phyloP scores from a whole-genome alignment of 2,797 vertebrate species.

The Halcyon smyrnensis region DNA sequence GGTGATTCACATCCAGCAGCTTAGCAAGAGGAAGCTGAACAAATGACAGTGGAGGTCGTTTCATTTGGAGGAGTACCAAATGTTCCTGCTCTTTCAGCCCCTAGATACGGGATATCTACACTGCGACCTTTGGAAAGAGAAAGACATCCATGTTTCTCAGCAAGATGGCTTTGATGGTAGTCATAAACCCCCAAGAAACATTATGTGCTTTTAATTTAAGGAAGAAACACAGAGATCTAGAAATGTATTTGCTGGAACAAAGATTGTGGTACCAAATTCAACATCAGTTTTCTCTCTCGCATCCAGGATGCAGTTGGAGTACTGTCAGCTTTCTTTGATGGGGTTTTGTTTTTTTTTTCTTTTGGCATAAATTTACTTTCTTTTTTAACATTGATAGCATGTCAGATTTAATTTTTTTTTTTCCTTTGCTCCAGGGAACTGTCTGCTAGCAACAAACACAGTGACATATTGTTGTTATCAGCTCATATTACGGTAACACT shows the following conservation, averaged over 20 bases:
- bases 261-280: neutral
- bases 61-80: conserved; percentile 65
- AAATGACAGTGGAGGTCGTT: conserved; percentile 33
- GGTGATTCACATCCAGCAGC: conserved; percentile 54
- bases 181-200: conserved; percentile 21
- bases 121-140: conserved; percentile 48
- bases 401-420: neutral
- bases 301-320: neutral
- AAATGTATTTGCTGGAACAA: conserved; percentile 14
- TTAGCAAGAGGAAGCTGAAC: conserved; percentile 43
- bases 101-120: conserved; percentile 24
- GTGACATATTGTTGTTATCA: conserved; percentile 17
- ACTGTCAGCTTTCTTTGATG: neutral
- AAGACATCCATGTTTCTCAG: conserved; percentile 42
- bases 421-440: neutral
- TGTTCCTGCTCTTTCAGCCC: conserved; percentile 1
- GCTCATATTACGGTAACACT: neutral
- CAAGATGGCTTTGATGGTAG: conserved; percentile 30
- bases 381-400: neutral
- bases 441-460: neutral
- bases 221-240: neutral
- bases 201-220: conserved; percentile 32
- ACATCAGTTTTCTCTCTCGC: neutral
- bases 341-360: neutral
- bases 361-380: neutral